Conservation (phyloP, 1,140 invertebrate species). For the Psix sp. region DNA sequence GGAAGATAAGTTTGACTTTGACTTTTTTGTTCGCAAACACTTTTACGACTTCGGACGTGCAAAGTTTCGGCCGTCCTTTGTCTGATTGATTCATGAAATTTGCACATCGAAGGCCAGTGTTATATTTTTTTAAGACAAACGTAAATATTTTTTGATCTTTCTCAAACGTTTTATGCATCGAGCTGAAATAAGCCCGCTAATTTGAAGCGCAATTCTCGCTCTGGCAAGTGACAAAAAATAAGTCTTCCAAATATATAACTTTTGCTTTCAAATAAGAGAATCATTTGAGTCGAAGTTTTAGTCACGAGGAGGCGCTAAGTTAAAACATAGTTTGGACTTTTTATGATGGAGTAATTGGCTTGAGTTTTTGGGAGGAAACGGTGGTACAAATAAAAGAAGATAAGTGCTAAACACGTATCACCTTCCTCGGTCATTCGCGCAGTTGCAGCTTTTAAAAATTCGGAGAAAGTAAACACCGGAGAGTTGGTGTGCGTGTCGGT, state of each 20-base stretch:
- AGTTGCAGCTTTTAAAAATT: slow-evolving; percentile 58
- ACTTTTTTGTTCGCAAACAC: background rate
- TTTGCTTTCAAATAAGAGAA: too few species aligned
- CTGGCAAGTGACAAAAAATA: too few species aligned
- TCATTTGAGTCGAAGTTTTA: too few species aligned
- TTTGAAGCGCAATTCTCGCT: too few species aligned
- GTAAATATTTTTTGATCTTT: background rate
- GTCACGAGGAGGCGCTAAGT: too few species aligned
- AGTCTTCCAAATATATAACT: too few species aligned
- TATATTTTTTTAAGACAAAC: too few species aligned
- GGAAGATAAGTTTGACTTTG: too few species aligned
- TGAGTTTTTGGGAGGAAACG: slow-evolving; percentile 25
- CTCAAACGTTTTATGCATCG: background rate
- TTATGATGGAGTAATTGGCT: background rate
- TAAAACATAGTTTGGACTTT: too few species aligned
- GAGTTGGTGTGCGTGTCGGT: slow-evolving; percentile 30
- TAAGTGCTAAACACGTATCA: slow-evolving; percentile 30
- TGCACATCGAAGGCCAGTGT: slow-evolving; percentile 16
- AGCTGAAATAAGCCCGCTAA: background rate
- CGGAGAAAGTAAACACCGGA: slow-evolving; percentile 52
- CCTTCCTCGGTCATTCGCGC: slow-evolving; percentile 53
- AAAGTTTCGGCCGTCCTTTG: slow-evolving; percentile 1
- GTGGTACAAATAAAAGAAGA: slow-evolving; percentile 14
- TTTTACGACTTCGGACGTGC: background rate
- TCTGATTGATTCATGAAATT: slow-evolving; percentile 28